Evolutionary conservation across 2,113 vertebrate genomes (phyloP).

Genomic region (Vidua macroura): DNA sequence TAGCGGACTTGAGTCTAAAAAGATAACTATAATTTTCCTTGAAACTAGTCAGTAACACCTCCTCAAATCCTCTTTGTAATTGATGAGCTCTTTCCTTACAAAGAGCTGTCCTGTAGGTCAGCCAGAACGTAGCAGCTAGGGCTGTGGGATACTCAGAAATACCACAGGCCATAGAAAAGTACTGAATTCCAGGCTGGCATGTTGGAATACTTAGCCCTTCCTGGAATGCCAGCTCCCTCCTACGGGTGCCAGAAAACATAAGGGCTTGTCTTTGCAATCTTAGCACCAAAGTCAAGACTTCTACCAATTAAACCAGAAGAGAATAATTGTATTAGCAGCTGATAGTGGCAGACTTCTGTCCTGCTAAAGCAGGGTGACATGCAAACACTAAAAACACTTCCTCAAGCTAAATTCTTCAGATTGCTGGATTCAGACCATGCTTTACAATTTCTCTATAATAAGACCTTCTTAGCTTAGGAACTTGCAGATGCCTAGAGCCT

Average conservation of each 20-base stretch:
- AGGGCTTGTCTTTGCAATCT: background rate
- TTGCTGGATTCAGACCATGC: background rate
- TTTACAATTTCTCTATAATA: conserved; percentile 30
- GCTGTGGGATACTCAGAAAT: background rate
- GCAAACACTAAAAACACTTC: background rate
- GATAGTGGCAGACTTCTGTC: background rate
- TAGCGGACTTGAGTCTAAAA: background rate
- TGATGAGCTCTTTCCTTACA: background rate
- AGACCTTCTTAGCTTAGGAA: background rate
- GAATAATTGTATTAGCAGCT: background rate
- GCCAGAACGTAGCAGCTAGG: background rate
- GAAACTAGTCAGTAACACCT: background rate
- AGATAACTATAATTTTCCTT: background rate
- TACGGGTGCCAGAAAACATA: background rate
- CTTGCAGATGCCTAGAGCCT: background rate
- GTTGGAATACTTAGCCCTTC: background rate
- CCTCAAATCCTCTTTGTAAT: background rate
- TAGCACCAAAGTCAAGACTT: background rate
- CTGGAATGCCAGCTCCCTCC: background rate
- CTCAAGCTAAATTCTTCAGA: conserved; percentile 5
- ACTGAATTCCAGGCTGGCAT: background rate
- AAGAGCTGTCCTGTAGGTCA: background rate
- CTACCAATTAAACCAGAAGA: background rate
- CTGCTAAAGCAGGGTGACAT: background rate
- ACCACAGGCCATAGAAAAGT: background rate